Evolutionary conservation across 2,888 invertebrate genomes (phyloP).

Genomic region (Habroteleia sp.): DNA sequence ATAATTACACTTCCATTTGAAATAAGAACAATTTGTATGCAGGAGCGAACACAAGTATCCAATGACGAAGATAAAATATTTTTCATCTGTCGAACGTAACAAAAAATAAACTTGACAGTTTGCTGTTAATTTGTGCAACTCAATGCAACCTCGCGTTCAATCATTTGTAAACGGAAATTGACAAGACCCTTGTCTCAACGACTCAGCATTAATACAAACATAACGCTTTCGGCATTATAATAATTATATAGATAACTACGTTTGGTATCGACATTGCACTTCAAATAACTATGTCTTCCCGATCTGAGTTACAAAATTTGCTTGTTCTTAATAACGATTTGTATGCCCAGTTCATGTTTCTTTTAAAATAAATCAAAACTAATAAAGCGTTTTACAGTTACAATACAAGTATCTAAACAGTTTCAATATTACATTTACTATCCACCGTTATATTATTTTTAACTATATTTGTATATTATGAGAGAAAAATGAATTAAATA

Average conservation of each 20-base stretch:
- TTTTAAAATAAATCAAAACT: background rate
- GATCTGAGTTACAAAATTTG: background rate
- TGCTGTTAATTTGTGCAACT: conserved; percentile 17
- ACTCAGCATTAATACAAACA: conserved; percentile 22
- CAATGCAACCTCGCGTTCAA: conserved; percentile 4
- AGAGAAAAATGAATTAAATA: too few relatives aligned
- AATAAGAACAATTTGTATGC: conserved; percentile 8
- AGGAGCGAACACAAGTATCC: conserved; percentile 1
- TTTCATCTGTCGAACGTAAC: conserved; percentile 1
- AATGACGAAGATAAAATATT: conserved; percentile 13
- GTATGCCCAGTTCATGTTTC: background rate
- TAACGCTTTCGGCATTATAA: conserved; percentile 28
- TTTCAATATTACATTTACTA: too few relatives aligned
- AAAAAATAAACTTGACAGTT: conserved; percentile 1
- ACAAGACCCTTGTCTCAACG: conserved; percentile 22
- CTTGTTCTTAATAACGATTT: background rate
- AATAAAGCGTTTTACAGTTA: too few relatives aligned
- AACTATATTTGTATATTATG: too few relatives aligned
- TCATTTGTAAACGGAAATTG: conserved; percentile 34
- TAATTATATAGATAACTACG: conserved; percentile 32
- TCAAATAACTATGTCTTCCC: conserved; percentile 5
- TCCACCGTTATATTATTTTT: too few relatives aligned
- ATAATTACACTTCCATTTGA: conserved; percentile 16
- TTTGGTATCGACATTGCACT: conserved; percentile 26
- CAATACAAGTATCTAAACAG: too few relatives aligned